Percentiles rank a stretch among this genome's conserved stretches.
These are phyloP conservation scores for Drosophila formosana DNA, from an alignment of 2,888 invertebrate species.

Conservation along the genomic window DNA sequence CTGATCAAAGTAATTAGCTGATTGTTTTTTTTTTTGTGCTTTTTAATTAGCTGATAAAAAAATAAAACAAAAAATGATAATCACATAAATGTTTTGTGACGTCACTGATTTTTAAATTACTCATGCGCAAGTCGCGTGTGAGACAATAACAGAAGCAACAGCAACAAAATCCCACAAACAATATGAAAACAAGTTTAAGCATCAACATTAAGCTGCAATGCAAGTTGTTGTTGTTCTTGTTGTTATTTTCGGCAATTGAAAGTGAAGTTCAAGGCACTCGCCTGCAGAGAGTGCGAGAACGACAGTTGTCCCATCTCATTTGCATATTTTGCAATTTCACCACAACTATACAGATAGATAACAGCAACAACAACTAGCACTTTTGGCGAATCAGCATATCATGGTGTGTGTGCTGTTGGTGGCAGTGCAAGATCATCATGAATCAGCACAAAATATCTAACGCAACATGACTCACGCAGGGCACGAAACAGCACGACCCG, in stretches of 20 bases:
- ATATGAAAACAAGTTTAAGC: constrained; percentile 47
- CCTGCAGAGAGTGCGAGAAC: background rate
- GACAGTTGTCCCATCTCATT: constrained; percentile 6
- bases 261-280: constrained; percentile 49
- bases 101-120: constrained; percentile 44
- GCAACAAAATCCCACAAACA: constrained; percentile 9
- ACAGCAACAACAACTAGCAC: background rate
- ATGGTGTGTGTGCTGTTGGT: constrained; percentile 7
- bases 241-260: constrained; percentile 2
- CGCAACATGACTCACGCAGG: constrained; percentile 43
- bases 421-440: constrained; percentile 47
- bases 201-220: constrained; percentile 1
- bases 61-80: constrained; percentile 12
- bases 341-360: constrained; percentile 47
- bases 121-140: constrained; percentile 57
- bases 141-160: constrained; percentile 16
- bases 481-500: constrained; percentile 19
- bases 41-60: constrained; percentile 33
- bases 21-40: no score
- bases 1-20: constrained; percentile 7
- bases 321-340: constrained; percentile 58
- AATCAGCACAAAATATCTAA: constrained; percentile 35
- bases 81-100: constrained; percentile 40
- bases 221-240: background rate
- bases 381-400: constrained; percentile 51